Base-by-base conservation (phyloP, 2,113 vertebrate species). In the Platycercus adscitus region DNA sequence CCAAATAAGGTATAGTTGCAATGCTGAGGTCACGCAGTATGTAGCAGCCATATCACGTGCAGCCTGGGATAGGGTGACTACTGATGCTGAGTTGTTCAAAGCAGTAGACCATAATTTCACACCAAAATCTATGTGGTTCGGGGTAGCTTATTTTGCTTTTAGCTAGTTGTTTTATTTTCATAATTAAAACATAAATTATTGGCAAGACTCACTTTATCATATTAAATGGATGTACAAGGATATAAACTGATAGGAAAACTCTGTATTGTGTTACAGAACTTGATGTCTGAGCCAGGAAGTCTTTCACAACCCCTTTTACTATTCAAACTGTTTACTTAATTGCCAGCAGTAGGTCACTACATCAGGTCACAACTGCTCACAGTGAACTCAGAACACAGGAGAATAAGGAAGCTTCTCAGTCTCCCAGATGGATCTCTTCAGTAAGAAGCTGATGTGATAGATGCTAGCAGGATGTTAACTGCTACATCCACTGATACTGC, bases 1-100 rank as follows among this genome's bases (percentile, higher is more conserved):
- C 28, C 52, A 8, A 11, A 25, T 0, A 20, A 19, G 26, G 5
- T 20, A 3, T 6, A 19, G 28, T 53, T n/a, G 55, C 15, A 39
- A 17, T 1, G 7, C 60, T 25, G 2, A 24, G 46, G 23, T 68
- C 43, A 10, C 5, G 0, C 3, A 2, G 19, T 10, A 0, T 2
- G 16, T 60, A 10, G 17, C 7, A 9, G 52, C 25, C 6, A 0
- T 35, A 6, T 11, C 50, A 0, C 24, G 69, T 73, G 65, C 55
- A 4, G 7, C 14, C 37, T 17, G 37, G 13, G 9, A 2, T 3
- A 6, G 17, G 10, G 28, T n/a, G 43, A 9, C 13, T 31, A 1
- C 65, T 5, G 41, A 13, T 78, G n/a, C 33, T 29, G 23, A 50
- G 35, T 44, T 33, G 18, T 7, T 10, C 28, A 17, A 64, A 5